Conservation (phyloP, 1,140 invertebrate species). For the Acromyrmex heyeri region DNA sequence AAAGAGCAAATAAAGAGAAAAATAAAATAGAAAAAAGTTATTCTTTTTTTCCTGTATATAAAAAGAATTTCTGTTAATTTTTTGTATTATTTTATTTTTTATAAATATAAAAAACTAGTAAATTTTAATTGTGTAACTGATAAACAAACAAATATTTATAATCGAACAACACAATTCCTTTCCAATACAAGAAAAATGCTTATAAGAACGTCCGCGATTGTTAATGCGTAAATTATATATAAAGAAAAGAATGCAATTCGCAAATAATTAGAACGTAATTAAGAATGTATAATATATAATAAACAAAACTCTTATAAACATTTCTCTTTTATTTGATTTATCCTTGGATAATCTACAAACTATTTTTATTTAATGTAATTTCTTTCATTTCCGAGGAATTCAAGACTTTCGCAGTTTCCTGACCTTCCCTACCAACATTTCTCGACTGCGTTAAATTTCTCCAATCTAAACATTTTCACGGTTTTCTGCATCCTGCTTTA, state of each 20-base stretch:
- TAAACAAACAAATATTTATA: not conserved
- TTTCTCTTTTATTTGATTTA: no score
- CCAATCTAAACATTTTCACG: constrained; percentile 16
- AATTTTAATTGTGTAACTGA: constrained; percentile 10
- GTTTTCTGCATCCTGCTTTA: constrained; percentile 2
- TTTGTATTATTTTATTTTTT: not conserved
- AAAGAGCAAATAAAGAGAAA: not conserved
- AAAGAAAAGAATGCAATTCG: no score
- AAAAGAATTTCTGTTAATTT: not conserved
- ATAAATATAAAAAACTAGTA: not conserved
- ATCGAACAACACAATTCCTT: not conserved
- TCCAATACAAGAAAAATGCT: no score
- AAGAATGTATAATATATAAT: no score
- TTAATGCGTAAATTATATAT: no score
- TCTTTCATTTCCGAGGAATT: constrained; percentile 5
- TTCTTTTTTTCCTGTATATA: not conserved
- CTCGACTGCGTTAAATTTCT: constrained; percentile 26
- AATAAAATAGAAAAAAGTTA: not conserved
- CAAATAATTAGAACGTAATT: no score
- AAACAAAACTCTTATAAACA: no score
- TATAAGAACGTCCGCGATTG: no score
- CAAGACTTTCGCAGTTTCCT: not conserved
- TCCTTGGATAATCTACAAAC: no score
- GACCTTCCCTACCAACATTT: not conserved
- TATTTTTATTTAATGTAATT: not conserved